Evolutionary conservation across 2,797 vertebrate species (phyloP), one percentile per base, ranked within the genome.

Genomic region (Protonibea diacanthus): DNA sequence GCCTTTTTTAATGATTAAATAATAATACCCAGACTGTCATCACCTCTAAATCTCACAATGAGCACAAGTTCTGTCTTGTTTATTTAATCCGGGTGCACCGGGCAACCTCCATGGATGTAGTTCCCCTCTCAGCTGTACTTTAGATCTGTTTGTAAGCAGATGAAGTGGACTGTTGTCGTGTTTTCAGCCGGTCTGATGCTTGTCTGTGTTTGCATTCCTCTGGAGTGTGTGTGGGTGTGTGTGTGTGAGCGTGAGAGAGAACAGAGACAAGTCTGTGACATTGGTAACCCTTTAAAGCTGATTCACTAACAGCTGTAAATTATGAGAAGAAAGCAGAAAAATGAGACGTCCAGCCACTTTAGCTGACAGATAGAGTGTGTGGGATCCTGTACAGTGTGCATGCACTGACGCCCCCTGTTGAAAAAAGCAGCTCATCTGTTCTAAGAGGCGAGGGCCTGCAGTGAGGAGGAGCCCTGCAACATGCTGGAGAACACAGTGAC

Each of bases 371-470:
- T 6, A 33, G 17, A 51, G 25, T 38, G 47, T 33, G 4, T 9
- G 27, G 20, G 42, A 33, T 57, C 23, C 47, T 1, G 6, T 7
- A 55, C 66, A 55, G 25, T 3, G 25, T 27, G 4, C 25, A 27
- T 27, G 25, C 83, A 83, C 66, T 83, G 64, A 78, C 74, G 67
- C 85, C 86, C 86, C 80, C 87, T 91, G 60, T 60, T 82, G 86
- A 70, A 66, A 20, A 38, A 40, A 55, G 12, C 14, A 58, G 38
- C 21, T 55, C 52, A 52, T 53, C 15, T 57, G 9, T 62, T 62
- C 44, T 25, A 7, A 29, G 59, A 80, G 68, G 62, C 51, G 80
- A 78, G 55, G 79, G 72, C 85, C 68, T 48, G 60, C 57, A 67
- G 14, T 4, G 33, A 83, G 83, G 78, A 83, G 66, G 80, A 74